Percentiles rank a stretch among this genome's conserved stretches.
Conservation (phyloP, 2,797 vertebrate genomes). For the Thaleichthys pacificus region DNA sequence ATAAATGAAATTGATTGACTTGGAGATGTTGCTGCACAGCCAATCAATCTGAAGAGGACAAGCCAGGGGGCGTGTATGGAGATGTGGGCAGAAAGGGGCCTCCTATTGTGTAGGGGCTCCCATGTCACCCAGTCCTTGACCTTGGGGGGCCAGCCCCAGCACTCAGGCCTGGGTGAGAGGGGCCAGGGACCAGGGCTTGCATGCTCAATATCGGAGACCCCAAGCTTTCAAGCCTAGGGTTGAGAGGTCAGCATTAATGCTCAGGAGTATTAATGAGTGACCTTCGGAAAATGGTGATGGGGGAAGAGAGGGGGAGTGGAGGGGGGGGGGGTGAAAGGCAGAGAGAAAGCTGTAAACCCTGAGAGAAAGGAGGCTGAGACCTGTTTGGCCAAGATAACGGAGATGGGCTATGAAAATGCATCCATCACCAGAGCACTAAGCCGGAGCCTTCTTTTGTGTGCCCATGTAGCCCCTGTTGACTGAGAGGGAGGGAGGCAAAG, state of each 20-base stretch:
- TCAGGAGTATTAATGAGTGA: constrained; percentile 80
- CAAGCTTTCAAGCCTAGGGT: constrained; percentile 69
- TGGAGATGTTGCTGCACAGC: constrained; percentile 61
- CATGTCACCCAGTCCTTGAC: constrained; percentile 74
- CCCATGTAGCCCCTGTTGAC: constrained; percentile 53
- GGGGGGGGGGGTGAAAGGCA: constrained; percentile 36
- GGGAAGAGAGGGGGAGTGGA: constrained; percentile 45
- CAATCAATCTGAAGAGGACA: constrained; percentile 68
- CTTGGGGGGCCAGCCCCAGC: constrained; percentile 61
- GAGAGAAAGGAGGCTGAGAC: constrained; percentile 75
- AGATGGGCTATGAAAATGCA: constrained; percentile 80
- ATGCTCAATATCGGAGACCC: constrained; percentile 61
- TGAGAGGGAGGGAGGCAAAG: constrained; percentile 31
- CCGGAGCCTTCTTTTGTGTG: constrained; percentile 74
- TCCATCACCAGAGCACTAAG: constrained; percentile 81
- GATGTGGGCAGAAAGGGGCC: constrained; percentile 57
- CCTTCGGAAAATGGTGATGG: constrained; percentile 72
- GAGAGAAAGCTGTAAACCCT: constrained; percentile 71
- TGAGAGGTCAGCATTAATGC: constrained; percentile 74
- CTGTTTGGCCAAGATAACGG: constrained; percentile 82
- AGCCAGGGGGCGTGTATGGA: constrained; percentile 54
- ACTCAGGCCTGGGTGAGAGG: constrained; percentile 51
- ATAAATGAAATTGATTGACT: constrained; percentile 76
- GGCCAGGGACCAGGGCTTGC: constrained; percentile 45
- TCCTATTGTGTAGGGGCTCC: constrained; percentile 66